Evolutionary conservation across 2,797 vertebrate genomes (phyloP).

Genomic region (Intellagama lesueurii): DNA sequence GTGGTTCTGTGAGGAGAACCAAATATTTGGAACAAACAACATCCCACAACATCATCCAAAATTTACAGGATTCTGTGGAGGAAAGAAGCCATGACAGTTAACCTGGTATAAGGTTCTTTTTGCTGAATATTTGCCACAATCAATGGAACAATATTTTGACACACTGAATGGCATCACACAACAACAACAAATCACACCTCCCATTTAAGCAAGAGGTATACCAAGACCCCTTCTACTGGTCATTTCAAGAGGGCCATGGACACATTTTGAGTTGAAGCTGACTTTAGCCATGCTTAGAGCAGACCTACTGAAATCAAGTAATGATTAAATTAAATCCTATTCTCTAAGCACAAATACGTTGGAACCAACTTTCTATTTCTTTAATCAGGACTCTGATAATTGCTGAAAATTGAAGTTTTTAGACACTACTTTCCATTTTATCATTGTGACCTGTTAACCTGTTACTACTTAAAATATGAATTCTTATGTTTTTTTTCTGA

Average conservation of each 20-base stretch:
- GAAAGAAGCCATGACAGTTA: not conserved
- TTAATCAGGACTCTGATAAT: not conserved
- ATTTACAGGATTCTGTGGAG: not conserved
- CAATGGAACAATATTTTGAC: not conserved
- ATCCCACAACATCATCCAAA: not conserved
- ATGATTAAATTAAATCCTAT: not conserved
- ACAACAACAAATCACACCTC: not conserved
- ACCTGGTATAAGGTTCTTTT: not conserved
- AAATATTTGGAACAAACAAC: not conserved
- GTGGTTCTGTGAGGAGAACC: not conserved
- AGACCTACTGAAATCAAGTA: not conserved
- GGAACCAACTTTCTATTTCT: no score
- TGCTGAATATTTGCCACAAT: not conserved
- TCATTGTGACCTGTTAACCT: no score
- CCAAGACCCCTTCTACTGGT: not conserved
- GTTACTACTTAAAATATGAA: no score
- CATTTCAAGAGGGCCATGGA: not conserved
- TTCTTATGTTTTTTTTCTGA: no score
- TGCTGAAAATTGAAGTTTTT: not conserved
- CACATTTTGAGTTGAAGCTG: not conserved
- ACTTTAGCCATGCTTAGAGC: not conserved
- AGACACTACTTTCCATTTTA: not conserved
- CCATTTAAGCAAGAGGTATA: not conserved
- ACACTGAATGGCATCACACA: not conserved
- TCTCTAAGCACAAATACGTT: not conserved